Percentiles rank a stretch among this genome's conserved stretches.
Conservation (phyloP, 2,113 vertebrate genomes). For the Rhinopomastus cyanomelas region DNA sequence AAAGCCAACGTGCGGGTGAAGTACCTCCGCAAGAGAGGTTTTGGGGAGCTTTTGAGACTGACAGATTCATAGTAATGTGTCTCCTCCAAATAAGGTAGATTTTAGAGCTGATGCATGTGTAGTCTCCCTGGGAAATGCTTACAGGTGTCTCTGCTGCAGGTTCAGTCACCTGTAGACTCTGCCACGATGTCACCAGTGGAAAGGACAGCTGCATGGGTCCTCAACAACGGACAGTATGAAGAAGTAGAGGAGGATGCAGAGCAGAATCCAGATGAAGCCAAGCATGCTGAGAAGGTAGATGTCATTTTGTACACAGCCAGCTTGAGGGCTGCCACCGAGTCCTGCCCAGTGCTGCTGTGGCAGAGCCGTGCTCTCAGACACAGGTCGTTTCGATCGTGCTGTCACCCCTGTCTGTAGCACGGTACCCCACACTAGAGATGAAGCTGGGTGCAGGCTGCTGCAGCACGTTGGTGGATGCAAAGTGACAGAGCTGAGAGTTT, state of each 20-base stretch:
- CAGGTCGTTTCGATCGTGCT: neutral
- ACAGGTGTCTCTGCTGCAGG: constrained; percentile 71
- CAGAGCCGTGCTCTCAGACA: neutral
- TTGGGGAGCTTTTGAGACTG: neutral
- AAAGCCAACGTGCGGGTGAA: neutral
- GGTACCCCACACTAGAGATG: neutral
- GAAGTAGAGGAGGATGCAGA: constrained; percentile 81
- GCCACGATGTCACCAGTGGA: constrained; percentile 95
- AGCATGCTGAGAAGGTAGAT: constrained; percentile 88
- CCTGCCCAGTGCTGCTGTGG: neutral
- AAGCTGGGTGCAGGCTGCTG: neutral
- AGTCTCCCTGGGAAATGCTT: neutral
- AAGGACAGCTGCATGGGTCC: constrained; percentile 95
- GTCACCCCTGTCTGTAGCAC: neutral
- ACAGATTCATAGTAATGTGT: neutral
- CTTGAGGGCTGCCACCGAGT: neutral
- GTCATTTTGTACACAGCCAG: neutral
- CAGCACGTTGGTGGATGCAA: neutral
- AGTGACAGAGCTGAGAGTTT: neutral
- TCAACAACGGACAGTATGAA: constrained; percentile 95
- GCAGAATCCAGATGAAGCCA: constrained; percentile 78
- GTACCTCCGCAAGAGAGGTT: neutral
- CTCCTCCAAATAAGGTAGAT: neutral
- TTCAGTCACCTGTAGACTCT: constrained; percentile 86
- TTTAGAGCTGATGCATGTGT: neutral